A percentile compares a stretch with the other conserved stretches of the same genome.
These are phyloP conservation scores for Thymallus thymallus DNA, from an alignment of 2,113 vertebrate species.

Conservation along the genomic window DNA sequence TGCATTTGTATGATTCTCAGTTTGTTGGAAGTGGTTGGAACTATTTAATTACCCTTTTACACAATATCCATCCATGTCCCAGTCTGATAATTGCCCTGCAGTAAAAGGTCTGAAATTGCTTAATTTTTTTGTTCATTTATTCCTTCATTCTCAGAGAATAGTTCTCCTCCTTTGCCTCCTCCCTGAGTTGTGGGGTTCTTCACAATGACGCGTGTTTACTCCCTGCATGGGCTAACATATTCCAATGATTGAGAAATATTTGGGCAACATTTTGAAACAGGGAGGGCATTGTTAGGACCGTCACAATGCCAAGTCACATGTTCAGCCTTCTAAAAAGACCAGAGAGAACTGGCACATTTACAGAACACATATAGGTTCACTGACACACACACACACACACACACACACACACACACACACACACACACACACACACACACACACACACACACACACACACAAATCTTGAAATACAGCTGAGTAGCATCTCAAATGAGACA, in stretches of 20 bases:
- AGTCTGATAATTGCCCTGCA: background rate
- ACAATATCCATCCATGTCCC: background rate
- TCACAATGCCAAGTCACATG: conserved; percentile 12
- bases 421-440: background rate
- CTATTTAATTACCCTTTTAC: background rate
- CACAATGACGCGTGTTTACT: conserved; percentile 27
- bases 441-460: background rate
- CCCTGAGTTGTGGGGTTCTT: background rate
- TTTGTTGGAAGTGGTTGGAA: background rate
- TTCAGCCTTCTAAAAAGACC: conserved; percentile 13
- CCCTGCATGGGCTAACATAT: conserved; percentile 27
- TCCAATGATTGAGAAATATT: conserved; percentile 46
- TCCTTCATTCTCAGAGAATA: background rate
- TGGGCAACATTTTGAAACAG: conserved; percentile 46
- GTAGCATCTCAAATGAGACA: no score
- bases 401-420: conserved; percentile 8
- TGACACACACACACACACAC: background rate
- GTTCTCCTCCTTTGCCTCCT: background rate
- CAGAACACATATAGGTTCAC: background rate
- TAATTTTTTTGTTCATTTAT: background rate
- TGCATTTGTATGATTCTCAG: no score
- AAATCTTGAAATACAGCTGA: background rate
- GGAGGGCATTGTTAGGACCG: conserved; percentile 36
- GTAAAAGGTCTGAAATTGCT: background rate
- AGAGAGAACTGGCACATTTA: conserved; percentile 45